Conservation (phyloP, 2,113 vertebrate genomes). For the Carassius auratus region DNA sequence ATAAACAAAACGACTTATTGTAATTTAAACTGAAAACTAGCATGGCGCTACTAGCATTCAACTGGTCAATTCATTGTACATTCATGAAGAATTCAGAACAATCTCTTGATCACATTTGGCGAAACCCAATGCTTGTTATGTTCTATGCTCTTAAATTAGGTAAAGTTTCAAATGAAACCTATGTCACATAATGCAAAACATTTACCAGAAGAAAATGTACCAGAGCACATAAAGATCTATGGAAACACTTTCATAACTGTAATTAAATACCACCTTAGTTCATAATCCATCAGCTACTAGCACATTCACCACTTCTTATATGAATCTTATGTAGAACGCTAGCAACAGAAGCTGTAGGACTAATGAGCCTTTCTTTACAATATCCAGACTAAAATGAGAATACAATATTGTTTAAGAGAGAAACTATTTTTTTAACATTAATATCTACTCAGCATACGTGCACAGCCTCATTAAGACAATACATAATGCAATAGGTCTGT, state of each 20-base stretch:
- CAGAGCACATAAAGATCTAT: neutral
- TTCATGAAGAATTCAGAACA: neutral
- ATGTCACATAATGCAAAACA: neutral
- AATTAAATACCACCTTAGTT: neutral
- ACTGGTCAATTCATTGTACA: neutral
- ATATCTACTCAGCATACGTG: conserved; percentile 6
- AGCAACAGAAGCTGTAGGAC: neutral
- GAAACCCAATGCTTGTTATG: neutral
- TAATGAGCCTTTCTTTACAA: conserved; percentile 1
- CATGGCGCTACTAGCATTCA: neutral
- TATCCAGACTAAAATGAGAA: neutral
- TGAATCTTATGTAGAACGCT: neutral
- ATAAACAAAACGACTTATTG: neutral
- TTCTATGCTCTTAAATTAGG: neutral
- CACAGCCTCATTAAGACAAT: conserved; percentile 10
- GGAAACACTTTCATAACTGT: neutral
- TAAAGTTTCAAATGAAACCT: neutral
- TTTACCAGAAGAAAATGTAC: neutral
- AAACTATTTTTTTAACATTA: neutral
- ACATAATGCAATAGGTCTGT: conserved; percentile 4
- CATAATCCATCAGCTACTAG: neutral
- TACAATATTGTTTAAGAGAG: neutral
- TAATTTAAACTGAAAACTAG: neutral
- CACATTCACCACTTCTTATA: neutral
- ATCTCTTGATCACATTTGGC: no score